Percentiles rank a stretch among this genome's conserved stretches.
Conservation (phyloP, 2,888 invertebrate genomes). For the Lobophora halterata region DNA sequence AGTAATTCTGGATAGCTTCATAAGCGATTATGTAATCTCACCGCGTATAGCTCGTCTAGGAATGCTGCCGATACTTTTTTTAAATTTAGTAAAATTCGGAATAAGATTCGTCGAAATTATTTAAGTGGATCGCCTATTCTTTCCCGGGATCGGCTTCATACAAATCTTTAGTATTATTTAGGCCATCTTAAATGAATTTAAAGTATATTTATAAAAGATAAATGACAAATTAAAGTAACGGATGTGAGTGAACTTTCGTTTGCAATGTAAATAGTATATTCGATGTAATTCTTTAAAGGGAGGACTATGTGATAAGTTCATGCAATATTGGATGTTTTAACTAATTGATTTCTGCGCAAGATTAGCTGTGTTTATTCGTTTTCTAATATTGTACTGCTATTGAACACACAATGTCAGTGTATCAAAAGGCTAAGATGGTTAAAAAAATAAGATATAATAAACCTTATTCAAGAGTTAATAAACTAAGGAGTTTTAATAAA, state of each 20-base stretch:
- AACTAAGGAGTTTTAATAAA: no score
- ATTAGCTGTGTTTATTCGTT: slow-evolving; percentile 26
- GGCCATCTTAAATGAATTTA: slow-evolving; percentile 72
- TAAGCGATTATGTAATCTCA: slow-evolving; percentile 61
- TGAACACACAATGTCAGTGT: no score
- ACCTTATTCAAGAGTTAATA: no score
- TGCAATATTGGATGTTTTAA: slow-evolving; percentile 62
- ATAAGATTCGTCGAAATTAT: slow-evolving; percentile 42
- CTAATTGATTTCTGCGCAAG: slow-evolving; percentile 56
- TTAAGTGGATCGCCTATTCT: slow-evolving; percentile 35
- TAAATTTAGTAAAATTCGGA: slow-evolving; percentile 48
- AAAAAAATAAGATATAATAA: no score
- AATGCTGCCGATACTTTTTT: slow-evolving; percentile 53
- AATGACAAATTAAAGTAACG: slow-evolving; percentile 75
- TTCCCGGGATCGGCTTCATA: slow-evolving; percentile 36
- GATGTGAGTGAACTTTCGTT: slow-evolving; percentile 62
- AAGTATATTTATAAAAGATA: slow-evolving; percentile 67
- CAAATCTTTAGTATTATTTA: slow-evolving; percentile 68
- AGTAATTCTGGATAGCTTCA: slow-evolving; percentile 53
- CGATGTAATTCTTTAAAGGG: slow-evolving; percentile 52
- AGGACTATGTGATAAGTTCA: slow-evolving; percentile 68
- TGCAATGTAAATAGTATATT: slow-evolving; percentile 73
- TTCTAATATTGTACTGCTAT: no score
- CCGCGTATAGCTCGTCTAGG: slow-evolving; percentile 65
- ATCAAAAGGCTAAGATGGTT: no score